phyloP scores from a whole-genome alignment of 92 coral and sea anemone genomes.

The Desmophyllum pertusum region DNA sequence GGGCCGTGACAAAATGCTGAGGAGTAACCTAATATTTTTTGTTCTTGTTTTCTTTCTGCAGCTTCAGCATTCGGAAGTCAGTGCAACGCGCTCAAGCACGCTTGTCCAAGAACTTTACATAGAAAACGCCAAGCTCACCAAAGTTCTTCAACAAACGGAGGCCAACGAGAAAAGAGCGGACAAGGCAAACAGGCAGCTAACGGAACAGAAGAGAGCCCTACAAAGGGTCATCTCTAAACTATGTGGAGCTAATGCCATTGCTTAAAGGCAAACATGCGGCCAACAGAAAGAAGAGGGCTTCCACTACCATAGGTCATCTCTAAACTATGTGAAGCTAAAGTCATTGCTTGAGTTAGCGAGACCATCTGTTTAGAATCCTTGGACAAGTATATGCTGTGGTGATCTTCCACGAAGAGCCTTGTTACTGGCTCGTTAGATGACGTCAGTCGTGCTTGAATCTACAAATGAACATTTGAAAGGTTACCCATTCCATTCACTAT shows the following conservation, averaged over 20 bases:
- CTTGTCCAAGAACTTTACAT: slow-evolving; percentile 95
- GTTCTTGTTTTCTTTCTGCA: slow-evolving; percentile 11
- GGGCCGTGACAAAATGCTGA: too few species aligned
- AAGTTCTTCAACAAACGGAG: slow-evolving; percentile 91
- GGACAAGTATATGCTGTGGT: background rate
- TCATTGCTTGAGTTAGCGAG: slow-evolving; percentile 60
- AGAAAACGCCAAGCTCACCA: slow-evolving; percentile 93
- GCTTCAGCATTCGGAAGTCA: slow-evolving; percentile 88
- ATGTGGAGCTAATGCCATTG: slow-evolving; percentile 99
- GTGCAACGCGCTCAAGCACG: slow-evolving; percentile 83
- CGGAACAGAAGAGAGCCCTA: slow-evolving; percentile 96
- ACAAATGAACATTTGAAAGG: background rate
- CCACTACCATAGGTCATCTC: slow-evolving; percentile 91
- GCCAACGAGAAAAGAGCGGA: slow-evolving; percentile 95
- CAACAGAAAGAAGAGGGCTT: slow-evolving; percentile 88
- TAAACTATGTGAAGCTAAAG: slow-evolving; percentile 94
- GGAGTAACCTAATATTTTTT: background rate
- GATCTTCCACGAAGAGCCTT: slow-evolving; percentile 1
- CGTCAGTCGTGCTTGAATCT: background rate
- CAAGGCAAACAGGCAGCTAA: slow-evolving; percentile 86
- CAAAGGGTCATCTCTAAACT: slow-evolving; percentile 97
- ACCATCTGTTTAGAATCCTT: background rate
- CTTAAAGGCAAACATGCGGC: slow-evolving; percentile 54
- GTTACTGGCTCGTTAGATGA: too few species aligned
- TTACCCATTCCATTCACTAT: slow-evolving; percentile 15